Evolutionary conservation across 2,888 invertebrate genomes (phyloP), one percentile per base, ranked within the genome.

Genomic region (Drosophila subquinaria): DNA sequence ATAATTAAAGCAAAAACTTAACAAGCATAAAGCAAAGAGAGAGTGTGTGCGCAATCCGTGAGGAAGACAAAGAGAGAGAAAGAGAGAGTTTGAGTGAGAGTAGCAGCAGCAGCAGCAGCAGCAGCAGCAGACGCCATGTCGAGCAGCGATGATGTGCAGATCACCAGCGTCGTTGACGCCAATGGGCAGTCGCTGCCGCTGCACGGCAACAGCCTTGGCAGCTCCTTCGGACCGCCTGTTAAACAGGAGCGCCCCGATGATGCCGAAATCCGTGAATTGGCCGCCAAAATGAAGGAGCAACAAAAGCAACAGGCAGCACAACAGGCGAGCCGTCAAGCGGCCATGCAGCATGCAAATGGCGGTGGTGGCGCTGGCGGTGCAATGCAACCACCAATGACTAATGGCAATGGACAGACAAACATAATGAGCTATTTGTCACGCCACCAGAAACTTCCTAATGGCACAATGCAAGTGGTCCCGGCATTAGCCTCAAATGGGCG

Each of bases 241-340:
- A 93, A 93, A 68, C 92, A 93, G 76, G 93, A 93, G 78, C 90
- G 93, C 3, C 91, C 92, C 62, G 97, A 97, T 94, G 97, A 97
- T 92, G 96, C 96, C 82, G 97, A 97, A 94, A 97, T 97, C 91
- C 94, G 95, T 90, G 97, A 96, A 93, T 92, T 97, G 94, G 97
- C 97, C 81, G 96, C 96, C 88, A 97, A 97, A 93, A 96, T 97
- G 95, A 95, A 96, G 93, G 97, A 97, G 93, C 96, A 96, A 69
- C 95, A 97, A 92, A 96, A 96, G 92, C 90, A 91, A 73, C 92
- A 92, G 79, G 91, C 92, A 3, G 92, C 91, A 3, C 92, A 92
- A 47, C 76, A 90, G 36, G 91, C 92, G 15, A 86, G 76, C 30
- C 86, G 91, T 0, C 91, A 90, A 20, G 79, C 76, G 2, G 81